Evolutionary conservation across 2,888 invertebrate genomes (phyloP).

Genomic region (Octodonta nipae): DNA sequence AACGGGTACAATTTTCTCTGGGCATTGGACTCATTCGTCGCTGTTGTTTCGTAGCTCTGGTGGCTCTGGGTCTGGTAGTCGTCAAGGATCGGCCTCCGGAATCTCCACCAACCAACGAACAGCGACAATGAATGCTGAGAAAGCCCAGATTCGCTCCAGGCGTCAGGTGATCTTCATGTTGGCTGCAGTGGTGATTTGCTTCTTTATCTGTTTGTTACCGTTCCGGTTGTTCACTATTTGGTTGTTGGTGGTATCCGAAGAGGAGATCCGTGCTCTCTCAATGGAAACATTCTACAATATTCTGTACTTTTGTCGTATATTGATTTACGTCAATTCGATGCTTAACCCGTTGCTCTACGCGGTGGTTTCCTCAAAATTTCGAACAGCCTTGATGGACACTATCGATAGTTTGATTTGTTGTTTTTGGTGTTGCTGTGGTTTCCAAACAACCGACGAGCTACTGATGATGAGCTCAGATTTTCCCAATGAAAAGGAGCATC

Average conservation of each 20-base stretch:
- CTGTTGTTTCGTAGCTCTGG: too few relatives aligned
- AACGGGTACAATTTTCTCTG: too few relatives aligned
- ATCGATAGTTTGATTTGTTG: too few relatives aligned
- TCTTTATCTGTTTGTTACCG: conserved; percentile 78
- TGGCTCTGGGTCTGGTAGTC: too few relatives aligned
- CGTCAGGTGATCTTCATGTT: conserved; percentile 78
- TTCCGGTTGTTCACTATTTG: conserved; percentile 72
- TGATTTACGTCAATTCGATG: conserved; percentile 81
- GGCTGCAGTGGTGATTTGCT: conserved; percentile 73
- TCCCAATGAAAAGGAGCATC: too few relatives aligned
- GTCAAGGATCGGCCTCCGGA: too few relatives aligned
- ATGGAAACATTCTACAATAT: conserved; percentile 69
- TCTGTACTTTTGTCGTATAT: conserved; percentile 69
- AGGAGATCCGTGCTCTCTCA: conserved; percentile 53
- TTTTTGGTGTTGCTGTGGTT: too few relatives aligned
- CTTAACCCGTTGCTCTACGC: conserved; percentile 87
- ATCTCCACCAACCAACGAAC: conserved; percentile 50
- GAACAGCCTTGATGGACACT: conserved; percentile 74
- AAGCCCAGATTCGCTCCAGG: conserved; percentile 57
- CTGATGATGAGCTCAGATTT: too few relatives aligned
- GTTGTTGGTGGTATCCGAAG: conserved; percentile 64
- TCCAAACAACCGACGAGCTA: too few relatives aligned
- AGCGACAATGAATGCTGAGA: too few relatives aligned
- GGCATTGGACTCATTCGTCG: too few relatives aligned
- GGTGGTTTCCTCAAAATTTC: conserved; percentile 81